These are phyloP conservation scores for Limnephilus auricula DNA, from an alignment of 2,888 invertebrate species.

Conservation along the genomic window DNA sequence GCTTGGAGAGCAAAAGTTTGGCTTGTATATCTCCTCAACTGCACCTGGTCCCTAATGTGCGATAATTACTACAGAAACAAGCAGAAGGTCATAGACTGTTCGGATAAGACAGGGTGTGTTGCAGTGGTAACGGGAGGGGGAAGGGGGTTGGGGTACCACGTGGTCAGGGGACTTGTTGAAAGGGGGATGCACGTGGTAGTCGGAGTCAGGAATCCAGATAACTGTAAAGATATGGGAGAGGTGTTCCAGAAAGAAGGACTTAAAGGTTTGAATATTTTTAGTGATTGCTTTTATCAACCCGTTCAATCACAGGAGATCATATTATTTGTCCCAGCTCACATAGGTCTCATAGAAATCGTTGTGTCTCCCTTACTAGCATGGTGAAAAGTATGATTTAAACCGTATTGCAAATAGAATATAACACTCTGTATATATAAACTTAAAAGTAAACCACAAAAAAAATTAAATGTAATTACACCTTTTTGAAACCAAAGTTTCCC, in stretches of 20 bases:
- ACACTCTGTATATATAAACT: no score
- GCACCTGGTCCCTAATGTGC: slow-evolving; percentile 78
- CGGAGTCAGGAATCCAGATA: slow-evolving; percentile 85
- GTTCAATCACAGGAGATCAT: no score
- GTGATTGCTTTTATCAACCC: no score
- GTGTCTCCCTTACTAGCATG: no score
- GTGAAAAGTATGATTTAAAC: no score
- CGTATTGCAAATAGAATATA: no score
- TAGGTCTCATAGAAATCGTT: no score
- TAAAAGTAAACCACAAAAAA: no score
- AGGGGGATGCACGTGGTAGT: slow-evolving; percentile 85
- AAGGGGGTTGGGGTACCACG: slow-evolving; percentile 88
- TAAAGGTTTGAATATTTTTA: background rate
- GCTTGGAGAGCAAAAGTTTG: slow-evolving; percentile 77
- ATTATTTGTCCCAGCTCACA: no score
- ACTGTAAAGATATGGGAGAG: slow-evolving; percentile 73
- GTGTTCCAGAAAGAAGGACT: slow-evolving; percentile 72
- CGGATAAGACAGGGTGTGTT: background rate
- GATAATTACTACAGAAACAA: slow-evolving; percentile 78
- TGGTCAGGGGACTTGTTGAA: slow-evolving; percentile 85
- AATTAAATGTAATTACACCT: no score
- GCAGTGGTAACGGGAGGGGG: slow-evolving; percentile 90
- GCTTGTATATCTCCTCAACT: slow-evolving; percentile 79
- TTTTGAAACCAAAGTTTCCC: no score
- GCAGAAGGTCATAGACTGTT: background rate